A percentile compares a stretch with the other conserved stretches of the same genome.
Evolutionary conservation across 2,888 invertebrate genomes (phyloP).

Genomic region (Holacanthella duospinosa): DNA sequence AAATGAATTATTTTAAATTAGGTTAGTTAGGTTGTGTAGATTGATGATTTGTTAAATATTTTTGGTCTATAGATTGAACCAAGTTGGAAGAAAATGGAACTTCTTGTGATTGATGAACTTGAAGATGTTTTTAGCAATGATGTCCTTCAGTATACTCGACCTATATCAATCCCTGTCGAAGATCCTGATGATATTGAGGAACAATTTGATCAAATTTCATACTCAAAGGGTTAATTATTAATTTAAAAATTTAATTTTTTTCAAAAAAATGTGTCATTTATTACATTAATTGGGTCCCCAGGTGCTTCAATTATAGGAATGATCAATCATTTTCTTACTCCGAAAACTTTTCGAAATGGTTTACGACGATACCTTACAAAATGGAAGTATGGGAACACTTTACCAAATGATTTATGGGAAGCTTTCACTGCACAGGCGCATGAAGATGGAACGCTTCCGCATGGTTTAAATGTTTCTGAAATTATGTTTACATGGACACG

Average conservation of each 20-base stretch:
- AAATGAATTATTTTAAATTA: background rate
- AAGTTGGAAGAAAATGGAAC: slow-evolving; percentile 62
- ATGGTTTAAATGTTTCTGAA: slow-evolving; percentile 51
- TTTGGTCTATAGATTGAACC: slow-evolving; percentile 51
- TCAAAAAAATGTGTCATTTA: too few species aligned
- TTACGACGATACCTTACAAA: slow-evolving; percentile 56
- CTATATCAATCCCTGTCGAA: slow-evolving; percentile 67
- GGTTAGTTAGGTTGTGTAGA: background rate
- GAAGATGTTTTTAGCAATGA: slow-evolving; percentile 67
- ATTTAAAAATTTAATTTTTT: background rate
- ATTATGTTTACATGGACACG: slow-evolving; percentile 45
- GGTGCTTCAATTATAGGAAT: slow-evolving; percentile 75
- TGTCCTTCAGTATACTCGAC: slow-evolving; percentile 68
- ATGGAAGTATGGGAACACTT: slow-evolving; percentile 57
- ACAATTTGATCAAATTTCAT: slow-evolving; percentile 54
- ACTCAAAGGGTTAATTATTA: background rate
- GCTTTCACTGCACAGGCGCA: slow-evolving; percentile 60
- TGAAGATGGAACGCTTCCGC: slow-evolving; percentile 45
- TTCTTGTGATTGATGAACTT: slow-evolving; percentile 62
- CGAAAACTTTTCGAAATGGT: slow-evolving; percentile 56
- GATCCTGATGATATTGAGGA: slow-evolving; percentile 80
- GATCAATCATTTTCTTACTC: slow-evolving; percentile 77
- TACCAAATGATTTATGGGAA: slow-evolving; percentile 71
- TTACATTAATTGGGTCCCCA: too few species aligned
- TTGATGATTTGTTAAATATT: too few species aligned